Evolutionary conservation across 2,888 invertebrate species (phyloP).

Genomic region (Megamerina dolium): DNA sequence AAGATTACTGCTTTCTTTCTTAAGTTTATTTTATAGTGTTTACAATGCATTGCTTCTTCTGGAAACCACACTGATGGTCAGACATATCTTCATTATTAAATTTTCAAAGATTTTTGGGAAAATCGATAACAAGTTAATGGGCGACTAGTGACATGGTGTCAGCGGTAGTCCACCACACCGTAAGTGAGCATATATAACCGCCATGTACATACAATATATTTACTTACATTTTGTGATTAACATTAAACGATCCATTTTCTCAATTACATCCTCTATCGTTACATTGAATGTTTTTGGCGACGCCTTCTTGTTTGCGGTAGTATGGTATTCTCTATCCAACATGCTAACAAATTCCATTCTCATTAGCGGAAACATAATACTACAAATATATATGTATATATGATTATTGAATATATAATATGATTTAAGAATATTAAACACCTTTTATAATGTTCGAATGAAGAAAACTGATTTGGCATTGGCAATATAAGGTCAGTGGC

Average conservation of each 20-base stretch:
- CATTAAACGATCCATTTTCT: conserved; percentile 23
- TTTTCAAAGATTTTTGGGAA: background rate
- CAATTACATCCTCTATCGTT: conserved; percentile 20
- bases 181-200: too few relatives aligned
- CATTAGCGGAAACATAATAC: conserved; percentile 40
- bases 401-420: background rate
- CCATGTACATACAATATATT: too few relatives aligned
- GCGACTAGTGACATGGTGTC: background rate
- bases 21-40: too few relatives aligned
- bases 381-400: conserved; percentile 17
- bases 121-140: background rate
- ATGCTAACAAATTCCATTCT: conserved; percentile 39
- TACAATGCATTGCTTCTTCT: too few relatives aligned
- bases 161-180: too few relatives aligned
- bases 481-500: conserved; percentile 51
- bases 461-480: conserved; percentile 54
- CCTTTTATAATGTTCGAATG: conserved; percentile 58
- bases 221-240: conserved; percentile 32
- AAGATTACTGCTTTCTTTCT: too few relatives aligned
- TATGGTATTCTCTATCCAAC: conserved; percentile 34
- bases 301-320: too few relatives aligned
- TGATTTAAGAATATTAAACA: conserved; percentile 28
- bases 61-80: too few relatives aligned
- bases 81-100: too few relatives aligned
- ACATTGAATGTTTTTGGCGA: conserved; percentile 22